Evolutionary conservation across 2,113 vertebrate species (phyloP).

Genomic region (Chascanopsetta lugubris): DNA sequence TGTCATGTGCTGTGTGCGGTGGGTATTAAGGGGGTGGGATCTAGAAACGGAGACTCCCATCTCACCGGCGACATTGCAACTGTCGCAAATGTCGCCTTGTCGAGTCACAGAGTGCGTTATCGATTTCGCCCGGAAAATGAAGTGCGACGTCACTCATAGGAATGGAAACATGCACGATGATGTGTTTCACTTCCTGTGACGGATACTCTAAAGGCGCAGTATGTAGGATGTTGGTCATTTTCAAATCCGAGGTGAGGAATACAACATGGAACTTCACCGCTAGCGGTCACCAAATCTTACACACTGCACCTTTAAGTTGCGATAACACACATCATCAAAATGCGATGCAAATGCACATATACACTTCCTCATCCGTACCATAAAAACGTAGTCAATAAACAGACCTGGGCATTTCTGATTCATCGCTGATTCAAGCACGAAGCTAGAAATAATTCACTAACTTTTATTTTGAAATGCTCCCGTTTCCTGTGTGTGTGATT

Average conservation of each 20-base stretch:
- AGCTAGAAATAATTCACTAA: too few species aligned
- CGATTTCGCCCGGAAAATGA: slow-evolving; percentile 1
- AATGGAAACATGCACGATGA: neutral
- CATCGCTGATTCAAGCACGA: too few species aligned
- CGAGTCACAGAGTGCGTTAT: slow-evolving; percentile 6
- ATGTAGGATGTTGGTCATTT: too few species aligned
- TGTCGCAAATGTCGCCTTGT: slow-evolving; percentile 19
- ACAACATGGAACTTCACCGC: too few species aligned
- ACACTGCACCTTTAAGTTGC: neutral
- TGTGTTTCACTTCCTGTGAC: slow-evolving; percentile 13
- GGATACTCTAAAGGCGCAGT: too few species aligned
- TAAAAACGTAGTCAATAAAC: too few species aligned
- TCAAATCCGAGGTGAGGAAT: too few species aligned
- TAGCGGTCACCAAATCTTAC: too few species aligned
- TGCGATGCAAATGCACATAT: slow-evolving; percentile 12
- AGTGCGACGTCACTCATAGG: neutral
- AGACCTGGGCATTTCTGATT: too few species aligned
- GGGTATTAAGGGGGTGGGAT: slow-evolving; percentile 20
- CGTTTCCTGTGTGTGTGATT: too few species aligned
- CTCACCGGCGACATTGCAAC: neutral
- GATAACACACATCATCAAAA: slow-evolving; percentile 17
- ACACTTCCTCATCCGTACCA: slow-evolving; percentile 11
- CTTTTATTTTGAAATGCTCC: too few species aligned
- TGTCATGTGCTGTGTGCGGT: slow-evolving; percentile 43
- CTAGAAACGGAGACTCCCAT: slow-evolving; percentile 1